Conservation (phyloP, 1,140 invertebrate species). For the Drosophila ironensis region DNA sequence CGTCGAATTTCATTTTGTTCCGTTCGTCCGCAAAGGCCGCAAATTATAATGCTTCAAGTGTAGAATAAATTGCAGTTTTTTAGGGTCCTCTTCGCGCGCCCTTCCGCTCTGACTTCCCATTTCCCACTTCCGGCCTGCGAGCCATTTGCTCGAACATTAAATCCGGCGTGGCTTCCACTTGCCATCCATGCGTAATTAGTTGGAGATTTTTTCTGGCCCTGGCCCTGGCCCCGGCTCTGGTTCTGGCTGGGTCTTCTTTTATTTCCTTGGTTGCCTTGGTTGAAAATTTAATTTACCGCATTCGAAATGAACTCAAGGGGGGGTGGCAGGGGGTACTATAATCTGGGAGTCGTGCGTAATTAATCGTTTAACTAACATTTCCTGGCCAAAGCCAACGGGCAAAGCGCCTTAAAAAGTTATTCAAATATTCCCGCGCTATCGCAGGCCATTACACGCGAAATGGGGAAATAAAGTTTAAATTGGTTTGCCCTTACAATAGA, state of each 20-base stretch:
- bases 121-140: slow-evolving; percentile 31
- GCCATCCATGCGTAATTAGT: slow-evolving; percentile 79
- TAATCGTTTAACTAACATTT: slow-evolving; percentile 73
- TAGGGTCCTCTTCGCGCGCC: slow-evolving; percentile 11
- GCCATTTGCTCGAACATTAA: slow-evolving; percentile 44
- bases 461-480: slow-evolving; percentile 33
- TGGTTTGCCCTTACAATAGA: slow-evolving; percentile 7
- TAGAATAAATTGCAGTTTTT: slow-evolving; percentile 71
- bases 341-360: slow-evolving; percentile 59
- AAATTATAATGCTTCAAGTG: slow-evolving; percentile 80
- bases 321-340: slow-evolving; percentile 8
- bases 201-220: slow-evolving; percentile 59
- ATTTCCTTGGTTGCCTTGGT: slow-evolving; percentile 41
- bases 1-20: slow-evolving; percentile 53
- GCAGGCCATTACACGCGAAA: slow-evolving; percentile 14
- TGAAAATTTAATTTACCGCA: slow-evolving; percentile 69
- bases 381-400: slow-evolving; percentile 28
- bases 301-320: slow-evolving; percentile 25
- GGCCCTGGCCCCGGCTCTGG: background rate
- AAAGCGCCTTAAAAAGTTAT: slow-evolving; percentile 12
- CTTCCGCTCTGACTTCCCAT: too few relatives aligned
- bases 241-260: background rate
- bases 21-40: slow-evolving; percentile 49
- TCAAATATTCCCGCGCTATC: slow-evolving; percentile 22
- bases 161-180: slow-evolving; percentile 59